Evolutionary conservation across 2,113 vertebrate species (phyloP), one percentile per base, ranked within the genome.

Genomic region (Notiomystis cincta): DNA sequence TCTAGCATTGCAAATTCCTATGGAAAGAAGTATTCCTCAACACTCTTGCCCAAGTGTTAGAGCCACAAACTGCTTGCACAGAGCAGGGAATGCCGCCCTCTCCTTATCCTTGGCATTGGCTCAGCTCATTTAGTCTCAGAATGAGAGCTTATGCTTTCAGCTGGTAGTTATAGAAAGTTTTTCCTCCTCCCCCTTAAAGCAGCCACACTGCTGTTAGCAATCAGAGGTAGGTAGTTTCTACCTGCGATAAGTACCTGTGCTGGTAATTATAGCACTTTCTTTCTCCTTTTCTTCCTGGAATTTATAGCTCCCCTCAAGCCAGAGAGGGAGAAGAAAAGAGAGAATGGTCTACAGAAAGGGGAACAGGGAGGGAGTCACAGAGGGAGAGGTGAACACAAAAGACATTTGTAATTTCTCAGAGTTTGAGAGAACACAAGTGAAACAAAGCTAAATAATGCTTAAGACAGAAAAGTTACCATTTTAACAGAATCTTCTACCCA

Each of bases 1-100:
- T 82, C 28, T 37, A 57, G 7, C 11, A 13, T 22, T 45, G 3
- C 9, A 60, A 71, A 91, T 76, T 71, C 37, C 24, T 60, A 0
- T 40, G 28, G 27, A 60, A 84, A 70, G 6, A 9, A 77, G 5
- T 28, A 33, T 47, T 89, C 82, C 30, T 82, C 31, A 64, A 12
- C 8, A 45, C 3, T 67, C 19, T 47, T 82, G 3, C 10, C 13
- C 8, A n/a, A 78, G 14, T 3, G 10, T 47, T 42, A 62, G 3
- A 64, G 4, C 3, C 61, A 71, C 27, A 87, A 57, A 31, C 17
- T 58, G 10, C 50, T 84, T 66, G 23, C 37, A 35, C 6, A 60
- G 33, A 71, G 3, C 8, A 48, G 35, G 16, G 15, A 35, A 51
- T 0, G 0, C 7, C 42, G 64, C 57, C 9, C 7, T 66, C 19